These are phyloP conservation scores for Drosophila buzzatii DNA, from an alignment of 2,888 invertebrate genomes.

Conservation along the genomic window DNA sequence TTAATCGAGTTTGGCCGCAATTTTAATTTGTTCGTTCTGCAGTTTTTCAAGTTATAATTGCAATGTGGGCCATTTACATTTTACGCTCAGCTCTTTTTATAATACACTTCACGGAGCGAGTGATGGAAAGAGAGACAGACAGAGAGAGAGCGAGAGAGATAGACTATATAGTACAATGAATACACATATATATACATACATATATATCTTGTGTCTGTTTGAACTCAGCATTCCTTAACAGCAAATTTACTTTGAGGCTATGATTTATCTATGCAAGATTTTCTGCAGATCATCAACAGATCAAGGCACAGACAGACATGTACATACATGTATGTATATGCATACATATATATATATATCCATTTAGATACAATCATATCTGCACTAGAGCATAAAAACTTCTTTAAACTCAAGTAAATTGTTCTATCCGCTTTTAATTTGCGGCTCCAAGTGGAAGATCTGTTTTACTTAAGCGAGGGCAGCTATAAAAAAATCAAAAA, in stretches of 20 bases:
- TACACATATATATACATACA: neutral
- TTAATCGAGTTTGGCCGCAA: slow-evolving; percentile 78
- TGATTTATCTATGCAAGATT: slow-evolving; percentile 6
- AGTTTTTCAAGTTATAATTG: slow-evolving; percentile 68
- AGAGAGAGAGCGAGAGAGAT: neutral
- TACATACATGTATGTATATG: neutral
- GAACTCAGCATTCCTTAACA: neutral
- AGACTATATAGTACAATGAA: neutral
- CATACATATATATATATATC: neutral
- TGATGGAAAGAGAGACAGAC: neutral
- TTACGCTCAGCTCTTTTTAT: slow-evolving; percentile 56
- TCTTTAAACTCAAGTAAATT: slow-evolving; percentile 26
- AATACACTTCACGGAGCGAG: slow-evolving; percentile 17
- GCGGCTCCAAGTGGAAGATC: slow-evolving; percentile 24
- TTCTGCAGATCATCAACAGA: neutral
- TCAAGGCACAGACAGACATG: neutral
- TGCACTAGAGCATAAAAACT: slow-evolving; percentile 28
- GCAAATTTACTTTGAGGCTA: neutral
- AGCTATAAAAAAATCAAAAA: neutral
- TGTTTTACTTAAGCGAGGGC: slow-evolving; percentile 7
- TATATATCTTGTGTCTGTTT: neutral
- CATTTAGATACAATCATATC: slow-evolving; percentile 1
- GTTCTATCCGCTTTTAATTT: slow-evolving; percentile 61
- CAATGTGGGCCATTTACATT: slow-evolving; percentile 75
- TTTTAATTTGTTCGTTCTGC: slow-evolving; percentile 72